Evolutionary conservation across 2,888 invertebrate genomes (phyloP).

Genomic region (Acleris sparsana): DNA sequence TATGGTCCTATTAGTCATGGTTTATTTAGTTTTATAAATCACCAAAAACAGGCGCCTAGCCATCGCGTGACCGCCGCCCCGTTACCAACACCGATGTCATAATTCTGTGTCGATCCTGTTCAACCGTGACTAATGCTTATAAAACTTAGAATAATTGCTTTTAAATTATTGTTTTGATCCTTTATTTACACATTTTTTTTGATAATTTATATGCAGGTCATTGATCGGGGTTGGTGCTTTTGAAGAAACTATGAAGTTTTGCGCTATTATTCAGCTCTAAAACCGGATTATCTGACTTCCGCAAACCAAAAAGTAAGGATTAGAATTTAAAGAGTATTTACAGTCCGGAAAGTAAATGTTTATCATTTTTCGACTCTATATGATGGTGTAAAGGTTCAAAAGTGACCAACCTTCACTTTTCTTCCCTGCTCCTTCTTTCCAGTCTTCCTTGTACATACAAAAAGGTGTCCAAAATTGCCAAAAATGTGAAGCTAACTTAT

Average conservation of each 20-base stretch:
- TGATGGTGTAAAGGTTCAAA: too few species aligned
- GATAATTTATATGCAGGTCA: constrained; percentile 1
- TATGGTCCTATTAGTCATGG: constrained; percentile 66
- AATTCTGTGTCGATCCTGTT: constrained; percentile 73
- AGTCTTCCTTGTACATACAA: too few species aligned
- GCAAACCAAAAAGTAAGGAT: too few species aligned
- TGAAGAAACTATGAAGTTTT: background rate
- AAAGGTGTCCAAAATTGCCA: too few species aligned
- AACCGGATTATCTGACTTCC: too few species aligned
- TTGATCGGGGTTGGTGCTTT: background rate
- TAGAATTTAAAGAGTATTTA: too few species aligned
- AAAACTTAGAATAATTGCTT: constrained; percentile 61
- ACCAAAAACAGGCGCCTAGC: constrained; percentile 71
- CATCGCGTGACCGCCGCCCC: constrained; percentile 65
- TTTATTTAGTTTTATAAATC: constrained; percentile 72
- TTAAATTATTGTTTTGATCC: constrained; percentile 43
- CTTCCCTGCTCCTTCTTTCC: too few species aligned
- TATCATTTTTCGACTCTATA: too few species aligned
- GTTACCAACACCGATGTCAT: constrained; percentile 74
- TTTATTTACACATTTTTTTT: constrained; percentile 6
- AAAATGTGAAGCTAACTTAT: too few species aligned
- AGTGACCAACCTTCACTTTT: too few species aligned
- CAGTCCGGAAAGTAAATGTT: too few species aligned
- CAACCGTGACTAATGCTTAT: constrained; percentile 69
- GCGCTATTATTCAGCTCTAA: background rate